phyloP scores from a whole-genome alignment of 2,888 invertebrate species.

The Odiellus spinosus region DNA sequence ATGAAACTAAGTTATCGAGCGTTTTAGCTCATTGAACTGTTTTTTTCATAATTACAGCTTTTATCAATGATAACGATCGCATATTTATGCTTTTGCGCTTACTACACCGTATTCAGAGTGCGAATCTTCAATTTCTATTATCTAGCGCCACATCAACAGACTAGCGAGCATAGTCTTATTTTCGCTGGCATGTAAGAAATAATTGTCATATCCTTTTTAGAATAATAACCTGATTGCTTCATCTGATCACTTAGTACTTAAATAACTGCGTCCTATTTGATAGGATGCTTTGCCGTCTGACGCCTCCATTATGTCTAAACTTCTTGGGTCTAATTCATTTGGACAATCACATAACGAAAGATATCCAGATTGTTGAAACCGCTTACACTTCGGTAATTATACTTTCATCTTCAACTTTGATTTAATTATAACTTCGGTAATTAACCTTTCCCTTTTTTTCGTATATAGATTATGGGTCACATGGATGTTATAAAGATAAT shows the following conservation, averaged over 20 bases:
- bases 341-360: slow-evolving; percentile 83
- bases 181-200: slow-evolving; percentile 81
- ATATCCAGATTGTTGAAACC: slow-evolving; percentile 55
- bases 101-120: slow-evolving; percentile 92
- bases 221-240: too few species aligned
- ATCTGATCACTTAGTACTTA: too few species aligned
- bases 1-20: too few species aligned
- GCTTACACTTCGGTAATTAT: slow-evolving; percentile 62
- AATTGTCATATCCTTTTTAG: too few species aligned
- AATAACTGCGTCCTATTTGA: not conserved
- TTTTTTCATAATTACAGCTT: slow-evolving; percentile 53
- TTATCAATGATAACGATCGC: slow-evolving; percentile 79
- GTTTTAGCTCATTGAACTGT: slow-evolving; percentile 1
- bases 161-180: slow-evolving; percentile 94
- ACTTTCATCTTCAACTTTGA: not conserved
- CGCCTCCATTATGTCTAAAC: slow-evolving; percentile 95
- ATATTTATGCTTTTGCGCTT: slow-evolving; percentile 93
- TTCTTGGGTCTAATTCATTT: slow-evolving; percentile 93
- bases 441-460: slow-evolving; percentile 1
- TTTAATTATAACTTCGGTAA: not conserved
- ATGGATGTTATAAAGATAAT: slow-evolving; percentile 96
- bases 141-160: slow-evolving; percentile 91
- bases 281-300: slow-evolving; percentile 73
- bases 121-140: slow-evolving; percentile 91
- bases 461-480: slow-evolving; percentile 37